A percentile compares a stretch with the other conserved stretches of the same genome.
phyloP scores from a whole-genome alignment of 2,888 invertebrate species.

The Tortricodes alternella region DNA sequence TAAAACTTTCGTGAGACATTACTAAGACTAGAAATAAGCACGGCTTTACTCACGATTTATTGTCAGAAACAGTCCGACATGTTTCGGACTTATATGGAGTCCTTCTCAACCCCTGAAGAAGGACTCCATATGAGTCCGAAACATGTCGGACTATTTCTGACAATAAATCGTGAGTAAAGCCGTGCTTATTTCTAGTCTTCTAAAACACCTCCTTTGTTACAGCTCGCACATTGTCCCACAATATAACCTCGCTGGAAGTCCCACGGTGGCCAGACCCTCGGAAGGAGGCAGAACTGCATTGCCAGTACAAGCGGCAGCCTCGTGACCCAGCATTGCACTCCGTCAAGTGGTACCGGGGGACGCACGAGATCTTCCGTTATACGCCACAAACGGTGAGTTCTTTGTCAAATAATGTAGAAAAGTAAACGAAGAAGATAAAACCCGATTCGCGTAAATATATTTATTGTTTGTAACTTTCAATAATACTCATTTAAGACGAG shows the following conservation, averaged over 20 bases:
- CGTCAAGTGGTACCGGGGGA: slow-evolving; percentile 89
- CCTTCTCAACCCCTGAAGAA: too few relatives aligned
- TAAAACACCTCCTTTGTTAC: slow-evolving; percentile 44
- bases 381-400: slow-evolving; percentile 67
- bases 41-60: too few relatives aligned
- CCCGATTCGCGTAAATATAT: too few relatives aligned
- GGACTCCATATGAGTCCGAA: too few relatives aligned
- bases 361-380: slow-evolving; percentile 74
- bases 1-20: too few relatives aligned
- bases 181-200: background rate
- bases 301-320: slow-evolving; percentile 60
- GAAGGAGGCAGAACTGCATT: slow-evolving; percentile 63
- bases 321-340: slow-evolving; percentile 85
- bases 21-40: too few relatives aligned
- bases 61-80: too few relatives aligned
- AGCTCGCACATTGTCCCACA: slow-evolving; percentile 69
- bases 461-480: too few relatives aligned
- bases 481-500: too few relatives aligned
- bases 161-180: background rate
- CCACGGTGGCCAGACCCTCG: slow-evolving; percentile 70
- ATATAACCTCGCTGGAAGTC: slow-evolving; percentile 67
- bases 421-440: too few relatives aligned
- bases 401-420: background rate
- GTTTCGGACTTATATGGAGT: too few relatives aligned
- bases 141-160: too few relatives aligned